Evolutionary conservation across 2,113 vertebrate species (phyloP), one percentile per base, ranked within the genome.

Genomic region (Gambusia affinis): DNA sequence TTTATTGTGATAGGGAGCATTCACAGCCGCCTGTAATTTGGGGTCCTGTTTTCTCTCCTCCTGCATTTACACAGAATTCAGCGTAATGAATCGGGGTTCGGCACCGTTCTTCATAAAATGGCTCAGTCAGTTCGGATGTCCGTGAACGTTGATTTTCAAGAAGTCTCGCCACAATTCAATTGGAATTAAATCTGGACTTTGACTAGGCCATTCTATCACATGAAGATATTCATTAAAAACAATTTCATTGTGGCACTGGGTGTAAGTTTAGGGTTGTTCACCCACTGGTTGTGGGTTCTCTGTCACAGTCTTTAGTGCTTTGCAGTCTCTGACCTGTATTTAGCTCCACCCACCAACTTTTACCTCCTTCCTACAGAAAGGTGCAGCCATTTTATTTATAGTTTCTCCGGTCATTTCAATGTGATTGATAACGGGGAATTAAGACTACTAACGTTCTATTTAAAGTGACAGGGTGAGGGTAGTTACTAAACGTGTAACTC

Each of bases 1-100:
- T 90, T 89, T 91, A 86, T 88, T 84, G 84, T 81, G 88, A 90
- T 85, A 72, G 81, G 73, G 79, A 87, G 29, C 78, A 77, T 86
- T 90, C 85, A 86, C 73, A 86, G 70, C 77, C 85, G 83, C 68
- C 73, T 87, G 70, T 81, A 75, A 76, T 74, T 81, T 66, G 66
- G 66, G 68, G 72, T 76, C 69, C 65, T 65, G 57, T 69, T 72
- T 82, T 70, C 69, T 60, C 81, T 71, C 61, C 75, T 69, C 64
- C n/a, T 8, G 42, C 66, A 65, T 70, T 57, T n/a, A 3, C 19
- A n/a, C 17, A n/a, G 51, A n/a, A 2, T n/a, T n/a, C 2, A 57
- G 10, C 8, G 51, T n/a, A n/a, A 8, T 57, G 6, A 2, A n/a
- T 57, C 2, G 22, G 17, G 24, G 7, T 57, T 57, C 24, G 24